Base-by-base conservation (phyloP, 2,113 vertebrate genomes). In the Tor tambroides region DNA sequence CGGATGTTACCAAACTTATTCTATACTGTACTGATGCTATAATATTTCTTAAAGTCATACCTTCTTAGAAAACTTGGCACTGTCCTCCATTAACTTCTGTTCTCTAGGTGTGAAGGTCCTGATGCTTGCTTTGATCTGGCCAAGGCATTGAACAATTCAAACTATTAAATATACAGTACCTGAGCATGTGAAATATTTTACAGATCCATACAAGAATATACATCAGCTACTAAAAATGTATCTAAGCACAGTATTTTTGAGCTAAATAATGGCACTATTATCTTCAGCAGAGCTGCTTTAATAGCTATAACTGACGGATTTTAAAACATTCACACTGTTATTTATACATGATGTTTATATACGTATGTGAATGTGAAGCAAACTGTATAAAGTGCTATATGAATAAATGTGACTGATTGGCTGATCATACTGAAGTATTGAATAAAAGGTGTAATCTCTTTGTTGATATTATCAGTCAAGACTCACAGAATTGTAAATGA, bases 51-150 rank as follows among this genome's bases (percentile, higher is more conserved):
- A 51, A 26, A 1, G 0, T 79, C 78, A 63, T 61, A 99, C 98
- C 98, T 99, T 99, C 94, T 99, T 99, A 83, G 98, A 99, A 91
- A 99, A 96, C 87, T 99, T 99, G 43, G 96, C 94, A 88, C 95
- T 96, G 38, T 99, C 97, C 92, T 98, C 98, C 12, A 95, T 78
- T 75, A 96, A 97, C 82, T 92, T 93, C 77, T 94, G 96, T 89
- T 98, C 97, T 86, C 91, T 95, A 12, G 98, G 98, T 3, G 92
- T 93, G 90, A 99, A 99, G 17, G 97, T 98, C 91, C 96, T 95
- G 65, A 98, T 84, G 78, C 96, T 93, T 35, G 98, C 98, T 95
- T 96, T 96, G 80, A 99, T 89, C 98, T 99, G 54, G 43, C 38
- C 85, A 23, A 86, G 11, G 41, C n/a, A 72, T n/a, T 51, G 59